Conservation (phyloP, 2,113 vertebrate genomes). For the Geococcyx californianus region DNA sequence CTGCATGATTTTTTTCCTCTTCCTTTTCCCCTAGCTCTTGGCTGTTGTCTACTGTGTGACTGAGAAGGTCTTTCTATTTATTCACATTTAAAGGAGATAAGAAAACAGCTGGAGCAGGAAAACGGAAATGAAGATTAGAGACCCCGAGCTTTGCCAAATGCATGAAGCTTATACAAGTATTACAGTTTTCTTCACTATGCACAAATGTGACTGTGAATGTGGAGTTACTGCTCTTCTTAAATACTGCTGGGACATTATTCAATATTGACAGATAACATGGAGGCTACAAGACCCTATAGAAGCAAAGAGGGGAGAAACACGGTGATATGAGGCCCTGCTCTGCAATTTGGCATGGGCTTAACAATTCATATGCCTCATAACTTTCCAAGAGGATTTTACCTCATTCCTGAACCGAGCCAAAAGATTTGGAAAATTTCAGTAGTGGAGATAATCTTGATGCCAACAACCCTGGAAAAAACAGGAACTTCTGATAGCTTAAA, state of each 20-base stretch:
- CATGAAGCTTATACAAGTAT: background rate
- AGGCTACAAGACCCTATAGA: background rate
- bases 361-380: background rate
- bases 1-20: background rate
- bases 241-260: background rate
- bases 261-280: background rate
- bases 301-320: background rate
- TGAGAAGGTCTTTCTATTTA: background rate
- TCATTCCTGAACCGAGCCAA: background rate
- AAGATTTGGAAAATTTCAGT: background rate
- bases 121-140: background rate
- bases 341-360: rapidly evolving
- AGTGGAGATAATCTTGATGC: background rate
- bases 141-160: background rate
- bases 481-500: background rate
- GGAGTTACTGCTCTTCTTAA: background rate
- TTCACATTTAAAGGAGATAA: background rate
- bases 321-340: background rate
- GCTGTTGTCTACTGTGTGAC: background rate
- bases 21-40: background rate
- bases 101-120: background rate
- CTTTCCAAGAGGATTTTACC: background rate
- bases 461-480: background rate
- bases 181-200: background rate
- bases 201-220: background rate